Conservation (phyloP, 2,888 invertebrate genomes). For the Cephus pygmeus region DNA sequence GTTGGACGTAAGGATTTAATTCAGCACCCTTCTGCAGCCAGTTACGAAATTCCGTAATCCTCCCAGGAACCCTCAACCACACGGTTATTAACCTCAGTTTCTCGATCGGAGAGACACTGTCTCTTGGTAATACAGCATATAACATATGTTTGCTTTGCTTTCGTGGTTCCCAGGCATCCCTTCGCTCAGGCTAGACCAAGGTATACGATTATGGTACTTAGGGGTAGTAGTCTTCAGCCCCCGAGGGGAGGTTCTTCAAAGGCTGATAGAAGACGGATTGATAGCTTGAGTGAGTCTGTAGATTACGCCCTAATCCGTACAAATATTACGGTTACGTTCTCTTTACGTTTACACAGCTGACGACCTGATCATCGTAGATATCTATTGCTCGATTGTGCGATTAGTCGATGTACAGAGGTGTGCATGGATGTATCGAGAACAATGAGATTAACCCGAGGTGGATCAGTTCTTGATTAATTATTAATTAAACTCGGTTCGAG, state of each 20-base stretch:
- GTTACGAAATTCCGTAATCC: neutral
- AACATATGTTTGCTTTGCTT: neutral
- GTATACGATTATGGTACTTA: neutral
- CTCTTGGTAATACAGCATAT: neutral
- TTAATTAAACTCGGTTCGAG: neutral
- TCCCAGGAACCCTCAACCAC: neutral
- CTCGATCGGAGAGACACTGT: neutral
- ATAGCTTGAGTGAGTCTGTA: neutral
- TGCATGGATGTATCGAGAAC: neutral
- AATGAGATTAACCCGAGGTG: too few species aligned
- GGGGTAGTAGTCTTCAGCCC: neutral
- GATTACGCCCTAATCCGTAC: neutral
- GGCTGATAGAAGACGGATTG: neutral
- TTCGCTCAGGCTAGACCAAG: neutral
- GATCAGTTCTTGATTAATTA: too few species aligned
- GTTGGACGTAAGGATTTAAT: neutral
- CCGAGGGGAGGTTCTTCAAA: neutral
- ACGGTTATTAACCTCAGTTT: neutral
- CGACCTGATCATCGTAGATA: neutral
- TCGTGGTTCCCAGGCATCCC: neutral
- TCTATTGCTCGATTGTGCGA: neutral
- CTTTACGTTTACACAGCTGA: neutral
- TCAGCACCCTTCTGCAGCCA: neutral
- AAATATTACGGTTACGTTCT: neutral
- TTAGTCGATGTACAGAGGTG: neutral